Base-by-base conservation (phyloP, 2,888 invertebrate genomes). In the Nineta flava region DNA sequence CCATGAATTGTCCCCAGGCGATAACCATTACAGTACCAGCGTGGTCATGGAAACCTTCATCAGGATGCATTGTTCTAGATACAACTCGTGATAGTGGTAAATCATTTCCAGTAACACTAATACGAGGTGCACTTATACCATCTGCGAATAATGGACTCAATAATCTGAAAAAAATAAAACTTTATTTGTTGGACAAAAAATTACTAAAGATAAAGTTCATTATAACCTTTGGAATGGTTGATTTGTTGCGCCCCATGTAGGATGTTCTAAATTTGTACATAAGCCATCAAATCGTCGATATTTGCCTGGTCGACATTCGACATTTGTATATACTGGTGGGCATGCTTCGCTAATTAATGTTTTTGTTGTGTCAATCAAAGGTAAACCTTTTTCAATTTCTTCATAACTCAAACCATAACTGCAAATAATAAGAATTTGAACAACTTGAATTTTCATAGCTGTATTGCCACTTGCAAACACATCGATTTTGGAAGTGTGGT, bases 1-100 rank as follows among this genome's bases (percentile, higher is more conserved):
- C 92, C 81, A 92, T 88, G 69, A 92, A 91, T 69, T 92, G 92
- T 58, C 92, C 92, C 92, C 92, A 93, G 50, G 91, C 90, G 58
- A 87, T 86, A 51, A 92, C 82, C 85, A 92, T 87, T 58, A 91
- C 88, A 31, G 92, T 92, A 48, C 91, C 90, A 26, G 91, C 91
- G 67, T 91, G 91, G 67, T 93, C 92, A 64, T 92, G 91, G 73
- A 81, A 91, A 40, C 91, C 91, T 57, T 91, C 88, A 61, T 93
- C 92, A 35, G 90, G 87, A 66, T 93, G 93, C 79, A 92, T 86
- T 38, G 87, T 88, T 48, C 90, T 78, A 15, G 92, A 92, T 15
- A 92, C 90, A 43, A 91, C 75, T 43, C 92, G 77, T 0, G 92
- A 83, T 51, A 82, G 73, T 1, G 92, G 92, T 54, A 92, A 69